Percentiles rank a stretch among this genome's conserved stretches.
Conservation (phyloP, 2,797 vertebrate genomes). For the Neosalanx taihuensis region DNA sequence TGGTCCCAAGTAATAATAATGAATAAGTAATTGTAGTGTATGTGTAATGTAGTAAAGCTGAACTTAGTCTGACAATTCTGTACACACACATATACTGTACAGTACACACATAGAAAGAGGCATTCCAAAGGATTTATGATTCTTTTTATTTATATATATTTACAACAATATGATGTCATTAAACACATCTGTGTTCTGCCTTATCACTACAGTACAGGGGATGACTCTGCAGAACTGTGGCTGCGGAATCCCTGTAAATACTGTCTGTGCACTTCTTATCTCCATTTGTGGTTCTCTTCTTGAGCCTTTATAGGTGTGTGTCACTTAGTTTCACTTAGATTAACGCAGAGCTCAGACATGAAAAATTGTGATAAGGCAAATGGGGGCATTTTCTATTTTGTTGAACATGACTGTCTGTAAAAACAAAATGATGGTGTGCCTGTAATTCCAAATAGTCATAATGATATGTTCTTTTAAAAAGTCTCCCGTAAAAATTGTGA, state of each 20-base stretch:
- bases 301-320: too few species aligned
- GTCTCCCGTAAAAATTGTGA: neutral
- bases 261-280: neutral
- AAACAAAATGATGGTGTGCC: neutral
- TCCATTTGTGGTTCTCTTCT: too few species aligned
- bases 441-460: too few species aligned
- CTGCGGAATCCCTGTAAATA: neutral
- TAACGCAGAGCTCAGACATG: too few species aligned
- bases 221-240: neutral
- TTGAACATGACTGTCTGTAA: neutral
- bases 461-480: too few species aligned
- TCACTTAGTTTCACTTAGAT: too few species aligned
- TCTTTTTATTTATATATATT: constrained; percentile 1
- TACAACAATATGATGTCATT: constrained; percentile 5
- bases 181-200: constrained; percentile 10
- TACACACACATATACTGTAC: constrained; percentile 1
- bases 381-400: neutral
- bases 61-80: too few species aligned
- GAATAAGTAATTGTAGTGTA: too few species aligned
- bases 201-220: constrained; percentile 8
- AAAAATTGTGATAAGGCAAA: too few species aligned
- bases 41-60: too few species aligned
- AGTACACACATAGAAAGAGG: neutral
- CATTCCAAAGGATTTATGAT: neutral
- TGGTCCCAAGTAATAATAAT: too few species aligned